Evolutionary conservation across 2,888 invertebrate species (phyloP), one percentile per base, ranked within the genome.

Genomic region (Prenolepis imparis): DNA sequence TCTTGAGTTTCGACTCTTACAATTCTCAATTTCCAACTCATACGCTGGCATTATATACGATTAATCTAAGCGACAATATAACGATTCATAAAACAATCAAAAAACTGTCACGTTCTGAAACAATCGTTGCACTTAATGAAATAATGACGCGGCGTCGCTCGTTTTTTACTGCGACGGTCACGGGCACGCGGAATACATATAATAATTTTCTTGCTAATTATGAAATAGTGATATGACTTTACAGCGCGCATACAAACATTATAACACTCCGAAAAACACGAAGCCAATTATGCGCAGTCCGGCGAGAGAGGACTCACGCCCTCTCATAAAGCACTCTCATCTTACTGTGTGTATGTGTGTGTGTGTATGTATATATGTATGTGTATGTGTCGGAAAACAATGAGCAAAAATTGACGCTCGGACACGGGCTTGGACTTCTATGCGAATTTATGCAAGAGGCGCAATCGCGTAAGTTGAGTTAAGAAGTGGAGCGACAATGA

Each of bases 221-320:
- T 91, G 90, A 92, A 92, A 92, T 91, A 90, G 91, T 88, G 90
- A 92, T 91, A 92, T 89, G 91, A 89, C 85, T 72, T 24, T 86
- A 48, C 75, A 67, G 80, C 74, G 87, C 86, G 89, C 91, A 82
- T 90, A 92, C 93, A 92, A 93, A 93, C 90, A 92, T 90, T 89
- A 89, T 88, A 90, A 90, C 90, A 90, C 90, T 88, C 89, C 90
- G 87, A 91, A 92, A 92, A 92, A 91, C 92, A 92, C 92, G 90
- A 90, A 91, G 92, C 92, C 92, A 92, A 92, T 93, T 93, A 92
- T 90, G 90, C 85, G 87, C 90, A 90, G 87, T 91, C 89, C 86
- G 87, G 91, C 88, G 91, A 91, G 91, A 90, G 90, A 87, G 87
- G 84, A 90, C 84, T 78, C 85, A 86, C 89, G 90, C 89, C 89